Evolutionary conservation across 2,888 invertebrate genomes (phyloP).

Genomic region (Andrena bicolor): DNA sequence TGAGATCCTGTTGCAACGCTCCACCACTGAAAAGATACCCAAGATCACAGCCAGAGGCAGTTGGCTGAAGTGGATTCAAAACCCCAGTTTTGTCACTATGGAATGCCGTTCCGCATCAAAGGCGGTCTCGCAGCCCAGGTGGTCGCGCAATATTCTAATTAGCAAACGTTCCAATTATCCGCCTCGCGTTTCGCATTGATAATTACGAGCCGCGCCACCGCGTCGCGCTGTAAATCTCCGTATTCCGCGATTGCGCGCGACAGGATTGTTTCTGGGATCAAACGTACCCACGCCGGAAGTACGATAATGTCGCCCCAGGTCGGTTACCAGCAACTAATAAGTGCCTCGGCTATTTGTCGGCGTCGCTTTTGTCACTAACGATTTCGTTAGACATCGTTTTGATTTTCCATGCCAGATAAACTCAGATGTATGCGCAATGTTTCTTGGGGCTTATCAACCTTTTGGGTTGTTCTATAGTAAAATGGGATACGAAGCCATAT

Average conservation of each 20-base stretch:
- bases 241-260: conserved; percentile 59
- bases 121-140: conserved; percentile 64
- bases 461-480: too few species aligned
- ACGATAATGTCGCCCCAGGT: conserved; percentile 26
- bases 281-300: conserved; percentile 47
- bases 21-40: conserved; percentile 5
- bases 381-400: conserved; percentile 34
- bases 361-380: conserved; percentile 34
- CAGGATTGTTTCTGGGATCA: conserved; percentile 49
- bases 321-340: conserved; percentile 39
- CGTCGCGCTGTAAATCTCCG: conserved; percentile 61
- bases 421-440: too few species aligned
- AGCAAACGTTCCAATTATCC: conserved; percentile 81
- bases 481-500: too few species aligned
- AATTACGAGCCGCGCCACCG: conserved; percentile 74
- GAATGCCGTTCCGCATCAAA: conserved; percentile 60
- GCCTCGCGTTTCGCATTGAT: conserved; percentile 78
- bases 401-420: conserved; percentile 8
- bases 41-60: conserved; percentile 15
- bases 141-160: conserved; percentile 77
- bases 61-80: background rate
- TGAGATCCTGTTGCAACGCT: background rate
- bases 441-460: too few species aligned
- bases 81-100: conserved; percentile 23
- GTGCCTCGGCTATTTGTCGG: conserved; percentile 36